Percentiles rank a stretch among this genome's conserved stretches.
phyloP scores from a whole-genome alignment of 2,113 vertebrate genomes.

The Pterocles burchelli region DNA sequence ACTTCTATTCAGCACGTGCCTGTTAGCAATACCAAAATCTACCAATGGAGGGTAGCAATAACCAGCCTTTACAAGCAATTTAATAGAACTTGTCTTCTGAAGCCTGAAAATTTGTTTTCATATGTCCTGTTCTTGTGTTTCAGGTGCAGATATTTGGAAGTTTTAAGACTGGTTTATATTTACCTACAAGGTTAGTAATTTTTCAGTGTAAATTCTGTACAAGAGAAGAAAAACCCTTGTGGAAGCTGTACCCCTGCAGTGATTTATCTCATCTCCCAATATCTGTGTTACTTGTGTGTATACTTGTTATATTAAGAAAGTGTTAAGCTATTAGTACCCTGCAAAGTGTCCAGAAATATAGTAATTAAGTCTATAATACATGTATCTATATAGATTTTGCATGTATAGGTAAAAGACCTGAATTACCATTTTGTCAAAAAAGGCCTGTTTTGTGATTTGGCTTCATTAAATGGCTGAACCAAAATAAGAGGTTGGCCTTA shows the following conservation, averaged over 20 bases:
- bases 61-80: background rate
- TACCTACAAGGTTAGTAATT: constrained; percentile 90
- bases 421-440: background rate
- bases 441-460: background rate
- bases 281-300: background rate
- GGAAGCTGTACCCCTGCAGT: background rate
- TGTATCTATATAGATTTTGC: background rate
- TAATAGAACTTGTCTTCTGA: background rate
- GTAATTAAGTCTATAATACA: background rate
- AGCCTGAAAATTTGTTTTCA: background rate
- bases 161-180: constrained; percentile 94
- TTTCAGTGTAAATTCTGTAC: background rate
- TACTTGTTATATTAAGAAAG: background rate
- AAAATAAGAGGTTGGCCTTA: background rate
- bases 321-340: background rate
- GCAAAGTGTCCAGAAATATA: background rate
- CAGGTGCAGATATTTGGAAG: constrained; percentile 97
- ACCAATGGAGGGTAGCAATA: constrained; percentile 69
- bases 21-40: constrained; percentile 21
- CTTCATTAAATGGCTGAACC: background rate
- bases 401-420: background rate
- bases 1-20: background rate
- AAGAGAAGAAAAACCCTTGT: background rate
- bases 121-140: constrained; percentile 44
- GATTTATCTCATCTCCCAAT: background rate